Conservation (phyloP, 2,797 vertebrate species). For the Pangasius mekongensis region DNA sequence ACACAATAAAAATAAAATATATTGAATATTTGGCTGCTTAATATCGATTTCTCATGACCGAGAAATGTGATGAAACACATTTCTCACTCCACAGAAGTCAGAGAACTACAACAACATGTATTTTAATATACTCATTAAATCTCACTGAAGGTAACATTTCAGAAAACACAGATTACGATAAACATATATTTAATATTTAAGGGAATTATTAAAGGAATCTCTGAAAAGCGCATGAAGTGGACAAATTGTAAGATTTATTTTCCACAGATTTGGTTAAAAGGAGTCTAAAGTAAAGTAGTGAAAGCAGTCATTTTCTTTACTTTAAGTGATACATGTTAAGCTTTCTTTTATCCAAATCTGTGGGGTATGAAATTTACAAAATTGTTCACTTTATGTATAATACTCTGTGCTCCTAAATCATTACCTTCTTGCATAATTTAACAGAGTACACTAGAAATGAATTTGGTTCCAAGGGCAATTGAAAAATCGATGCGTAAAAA, state of each 20-base stretch:
- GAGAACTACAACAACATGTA: not conserved
- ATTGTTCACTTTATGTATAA: not conserved
- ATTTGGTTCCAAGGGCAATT: not conserved
- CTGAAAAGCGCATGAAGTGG: not conserved
- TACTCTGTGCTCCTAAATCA: not conserved
- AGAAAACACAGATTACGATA: not conserved
- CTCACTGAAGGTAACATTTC: too few species aligned
- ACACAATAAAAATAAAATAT: not conserved
- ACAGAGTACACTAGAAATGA: not conserved
- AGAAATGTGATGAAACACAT: not conserved
- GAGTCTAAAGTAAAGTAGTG: not conserved
- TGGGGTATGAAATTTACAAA: not conserved
- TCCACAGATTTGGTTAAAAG: not conserved
- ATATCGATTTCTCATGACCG: not conserved
- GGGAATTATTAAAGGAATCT: not conserved
- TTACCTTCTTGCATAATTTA: not conserved
- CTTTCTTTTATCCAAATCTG: not conserved
- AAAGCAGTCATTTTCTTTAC: not conserved
- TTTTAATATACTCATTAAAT: not conserved
- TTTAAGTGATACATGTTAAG: not conserved
- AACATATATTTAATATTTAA: not conserved
- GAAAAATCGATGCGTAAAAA: not conserved
- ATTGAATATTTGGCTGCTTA: not conserved
- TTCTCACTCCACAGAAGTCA: not conserved
- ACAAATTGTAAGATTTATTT: not conserved